Percentiles rank a stretch among this genome's conserved stretches.
Evolutionary conservation across 2,113 vertebrate species (phyloP).

Genomic region (Cinclus mexicanus): DNA sequence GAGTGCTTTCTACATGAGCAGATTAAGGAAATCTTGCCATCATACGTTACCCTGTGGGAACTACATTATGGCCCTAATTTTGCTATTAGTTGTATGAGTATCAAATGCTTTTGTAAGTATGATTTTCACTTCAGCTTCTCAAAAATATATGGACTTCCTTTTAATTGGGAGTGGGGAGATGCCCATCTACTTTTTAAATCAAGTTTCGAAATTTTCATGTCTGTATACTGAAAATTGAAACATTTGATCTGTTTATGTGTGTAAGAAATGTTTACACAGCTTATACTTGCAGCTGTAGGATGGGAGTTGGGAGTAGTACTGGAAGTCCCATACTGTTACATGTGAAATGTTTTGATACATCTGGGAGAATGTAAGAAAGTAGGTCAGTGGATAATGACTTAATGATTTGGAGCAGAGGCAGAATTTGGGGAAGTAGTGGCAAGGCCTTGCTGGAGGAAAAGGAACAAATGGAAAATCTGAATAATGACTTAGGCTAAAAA

Average conservation of each 20-base stretch:
- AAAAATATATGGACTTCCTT: background rate
- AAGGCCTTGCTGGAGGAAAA: conserved; percentile 5
- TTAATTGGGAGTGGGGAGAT: background rate
- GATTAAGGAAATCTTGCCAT: background rate
- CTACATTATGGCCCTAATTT: background rate
- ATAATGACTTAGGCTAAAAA: conserved; percentile 29
- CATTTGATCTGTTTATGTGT: background rate
- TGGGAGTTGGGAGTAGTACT: background rate
- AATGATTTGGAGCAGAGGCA: conserved; percentile 29
- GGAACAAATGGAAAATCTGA: conserved; percentile 30
- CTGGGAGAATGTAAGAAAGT: conserved; percentile 31
- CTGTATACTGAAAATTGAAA: background rate
- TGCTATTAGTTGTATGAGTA: background rate
- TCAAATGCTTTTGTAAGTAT: background rate
- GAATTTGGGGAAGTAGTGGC: background rate
- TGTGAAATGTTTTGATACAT: conserved; percentile 28
- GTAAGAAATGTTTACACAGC: conserved; percentile 19
- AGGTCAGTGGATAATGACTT: conserved; percentile 43
- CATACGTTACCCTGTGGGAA: background rate
- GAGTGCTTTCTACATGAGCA: background rate
- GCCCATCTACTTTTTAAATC: background rate
- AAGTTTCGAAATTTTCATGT: background rate
- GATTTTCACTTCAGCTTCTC: background rate
- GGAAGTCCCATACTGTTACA: background rate
- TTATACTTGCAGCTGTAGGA: conserved; percentile 28